These are phyloP conservation scores for Dione juno DNA, from an alignment of 2,888 invertebrate genomes.

Conservation along the genomic window DNA sequence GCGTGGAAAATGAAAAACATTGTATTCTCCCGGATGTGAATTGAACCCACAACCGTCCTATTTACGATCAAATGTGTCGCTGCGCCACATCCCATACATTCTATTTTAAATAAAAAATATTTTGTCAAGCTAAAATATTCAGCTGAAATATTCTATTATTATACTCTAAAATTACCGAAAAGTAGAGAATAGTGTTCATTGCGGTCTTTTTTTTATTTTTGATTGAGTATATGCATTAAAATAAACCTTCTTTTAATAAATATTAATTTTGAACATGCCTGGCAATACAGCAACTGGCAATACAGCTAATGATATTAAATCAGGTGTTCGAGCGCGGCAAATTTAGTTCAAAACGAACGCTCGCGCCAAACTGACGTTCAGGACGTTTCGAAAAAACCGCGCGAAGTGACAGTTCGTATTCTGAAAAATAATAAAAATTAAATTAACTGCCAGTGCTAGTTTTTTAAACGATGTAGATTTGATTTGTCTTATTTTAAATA, in stretches of 20 bases:
- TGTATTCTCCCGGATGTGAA: too few species aligned
- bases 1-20: too few species aligned
- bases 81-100: too few species aligned
- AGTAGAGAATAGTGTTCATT: neutral
- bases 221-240: neutral
- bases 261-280: neutral
- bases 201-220: neutral
- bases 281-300: constrained; percentile 34
- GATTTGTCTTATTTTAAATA: constrained; percentile 27
- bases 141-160: too few species aligned
- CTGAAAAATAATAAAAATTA: constrained; percentile 12
- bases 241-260: neutral
- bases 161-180: too few species aligned
- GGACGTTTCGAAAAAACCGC: constrained; percentile 52
- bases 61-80: too few species aligned
- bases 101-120: too few species aligned
- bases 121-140: too few species aligned
- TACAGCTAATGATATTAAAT: constrained; percentile 54
- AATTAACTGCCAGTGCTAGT: constrained; percentile 47
- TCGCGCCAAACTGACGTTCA: constrained; percentile 54
- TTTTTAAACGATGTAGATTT: constrained; percentile 51
- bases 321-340: constrained; percentile 55
- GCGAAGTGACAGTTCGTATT: constrained; percentile 58
- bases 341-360: constrained; percentile 59
- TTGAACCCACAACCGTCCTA: too few species aligned